A percentile compares a stretch with the other conserved stretches of the same genome.
Conservation (phyloP, 2,113 vertebrate genomes). For the Antechinus flavipes region DNA sequence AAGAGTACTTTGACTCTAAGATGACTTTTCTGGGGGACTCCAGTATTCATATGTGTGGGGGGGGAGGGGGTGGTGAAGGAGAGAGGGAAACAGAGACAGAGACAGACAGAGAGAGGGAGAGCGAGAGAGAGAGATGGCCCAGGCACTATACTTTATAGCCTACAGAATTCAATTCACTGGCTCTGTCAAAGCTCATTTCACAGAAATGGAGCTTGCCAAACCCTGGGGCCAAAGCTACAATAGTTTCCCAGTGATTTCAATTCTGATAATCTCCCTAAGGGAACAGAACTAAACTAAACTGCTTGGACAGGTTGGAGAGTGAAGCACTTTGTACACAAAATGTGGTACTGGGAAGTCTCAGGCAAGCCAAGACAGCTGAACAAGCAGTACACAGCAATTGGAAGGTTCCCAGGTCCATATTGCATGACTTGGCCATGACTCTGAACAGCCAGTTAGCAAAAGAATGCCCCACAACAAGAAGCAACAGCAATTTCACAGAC, state of each 20-base stretch:
- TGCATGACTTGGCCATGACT: slow-evolving; percentile 51
- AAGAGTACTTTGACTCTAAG: not conserved
- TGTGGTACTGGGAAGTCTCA: slow-evolving; percentile 54
- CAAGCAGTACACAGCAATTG: slow-evolving; percentile 53
- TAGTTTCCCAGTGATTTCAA: slow-evolving; percentile 72
- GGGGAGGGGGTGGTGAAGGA: too few species aligned
- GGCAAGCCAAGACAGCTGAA: slow-evolving; percentile 66
- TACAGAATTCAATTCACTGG: slow-evolving; percentile 40
- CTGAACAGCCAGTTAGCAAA: slow-evolving; percentile 64
- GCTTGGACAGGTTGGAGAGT: slow-evolving; percentile 62
- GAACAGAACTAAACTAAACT: slow-evolving; percentile 34
- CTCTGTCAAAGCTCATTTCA: slow-evolving; percentile 44
- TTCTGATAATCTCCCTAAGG: slow-evolving; percentile 66
- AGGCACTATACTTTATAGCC: slow-evolving; percentile 48
- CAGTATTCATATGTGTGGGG: not conserved
- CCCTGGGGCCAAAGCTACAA: slow-evolving; percentile 46
- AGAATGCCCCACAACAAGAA: slow-evolving; percentile 42
- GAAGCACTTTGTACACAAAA: slow-evolving; percentile 62
- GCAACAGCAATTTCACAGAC: slow-evolving; percentile 33
- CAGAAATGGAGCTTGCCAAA: slow-evolving; percentile 54
- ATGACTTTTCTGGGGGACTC: not conserved
- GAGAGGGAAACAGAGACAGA: slow-evolving; percentile 7
- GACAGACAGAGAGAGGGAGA: not conserved
- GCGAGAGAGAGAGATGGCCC: slow-evolving; percentile 26
- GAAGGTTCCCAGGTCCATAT: slow-evolving; percentile 52